These are phyloP conservation scores for Synodontis membranacea DNA, from an alignment of 2,113 vertebrate genomes.

Conservation along the genomic window DNA sequence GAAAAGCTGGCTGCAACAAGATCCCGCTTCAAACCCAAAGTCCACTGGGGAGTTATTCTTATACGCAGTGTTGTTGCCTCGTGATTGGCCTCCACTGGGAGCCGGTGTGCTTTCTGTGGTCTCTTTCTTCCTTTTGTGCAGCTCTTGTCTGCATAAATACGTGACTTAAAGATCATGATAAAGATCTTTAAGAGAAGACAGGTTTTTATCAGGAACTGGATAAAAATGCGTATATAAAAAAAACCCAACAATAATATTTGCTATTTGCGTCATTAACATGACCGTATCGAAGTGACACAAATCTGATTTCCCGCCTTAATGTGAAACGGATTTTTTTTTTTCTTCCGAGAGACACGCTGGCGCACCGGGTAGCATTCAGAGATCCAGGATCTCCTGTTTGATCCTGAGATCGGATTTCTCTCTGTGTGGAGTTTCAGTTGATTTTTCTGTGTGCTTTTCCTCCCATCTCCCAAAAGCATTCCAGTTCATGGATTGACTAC, in stretches of 20 bases:
- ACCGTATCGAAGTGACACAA: neutral
- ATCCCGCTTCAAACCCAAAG: slow-evolving; percentile 2
- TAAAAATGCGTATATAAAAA: neutral
- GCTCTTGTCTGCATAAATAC: neutral
- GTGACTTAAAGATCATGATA: neutral
- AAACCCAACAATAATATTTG: neutral
- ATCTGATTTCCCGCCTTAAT: neutral
- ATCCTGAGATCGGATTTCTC: neutral
- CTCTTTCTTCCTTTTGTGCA: neutral
- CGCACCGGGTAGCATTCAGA: neutral
- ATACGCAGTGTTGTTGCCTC: slow-evolving; percentile 8
- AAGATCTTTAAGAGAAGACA: neutral
- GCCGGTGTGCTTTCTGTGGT: slow-evolving; percentile 27
- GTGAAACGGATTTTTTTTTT: neutral
- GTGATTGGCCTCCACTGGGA: slow-evolving; percentile 22
- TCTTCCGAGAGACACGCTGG: neutral
- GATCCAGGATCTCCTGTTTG: slow-evolving; percentile 5
- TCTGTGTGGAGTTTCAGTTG: neutral
- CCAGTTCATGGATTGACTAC: neutral
- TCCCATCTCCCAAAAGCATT: neutral
- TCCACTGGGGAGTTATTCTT: slow-evolving; percentile 20
- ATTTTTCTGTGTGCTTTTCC: neutral
- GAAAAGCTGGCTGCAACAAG: slow-evolving; percentile 22
- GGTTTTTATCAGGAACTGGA: neutral
- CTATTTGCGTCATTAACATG: neutral